Percentiles rank a stretch among this genome's conserved stretches.
Conservation (phyloP, 2,113 vertebrate genomes). For the Pionites leucogaster region DNA sequence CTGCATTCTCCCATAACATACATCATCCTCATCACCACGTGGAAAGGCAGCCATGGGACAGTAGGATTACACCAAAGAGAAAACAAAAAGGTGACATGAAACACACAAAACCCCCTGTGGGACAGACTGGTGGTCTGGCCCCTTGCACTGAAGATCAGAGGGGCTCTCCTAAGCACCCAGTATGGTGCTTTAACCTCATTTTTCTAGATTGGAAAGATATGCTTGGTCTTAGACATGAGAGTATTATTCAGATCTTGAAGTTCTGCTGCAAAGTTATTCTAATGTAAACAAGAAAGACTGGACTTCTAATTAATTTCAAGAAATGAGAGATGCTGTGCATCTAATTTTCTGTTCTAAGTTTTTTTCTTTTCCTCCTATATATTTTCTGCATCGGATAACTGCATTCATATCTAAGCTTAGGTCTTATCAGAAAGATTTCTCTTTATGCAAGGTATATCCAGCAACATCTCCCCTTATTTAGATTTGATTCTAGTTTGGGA, state of each 20-base stretch:
- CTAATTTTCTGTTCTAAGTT: neutral
- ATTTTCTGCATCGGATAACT: neutral
- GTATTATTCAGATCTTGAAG: neutral
- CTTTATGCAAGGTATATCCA: neutral
- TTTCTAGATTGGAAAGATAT: neutral
- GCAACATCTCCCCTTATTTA: neutral
- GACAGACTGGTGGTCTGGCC: neutral
- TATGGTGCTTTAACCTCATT: neutral
- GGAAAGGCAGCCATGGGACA: neutral
- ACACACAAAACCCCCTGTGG: neutral
- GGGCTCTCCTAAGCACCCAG: accelerated
- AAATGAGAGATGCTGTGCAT: neutral
- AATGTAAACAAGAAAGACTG: neutral
- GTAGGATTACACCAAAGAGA: neutral
- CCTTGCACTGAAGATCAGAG: neutral
- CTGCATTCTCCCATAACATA: accelerated
- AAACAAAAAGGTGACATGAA: neutral
- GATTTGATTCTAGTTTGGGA: neutral
- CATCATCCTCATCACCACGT: neutral
- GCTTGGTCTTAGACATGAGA: neutral
- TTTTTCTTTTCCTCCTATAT: neutral
- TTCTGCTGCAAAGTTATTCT: neutral
- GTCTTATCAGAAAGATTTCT: neutral
- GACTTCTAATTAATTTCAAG: neutral
- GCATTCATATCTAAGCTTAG: neutral